Conservation (phyloP, 30 jellyfish, hydroid and myxozoan genomes). For the Aurelia coerulea region DNA sequence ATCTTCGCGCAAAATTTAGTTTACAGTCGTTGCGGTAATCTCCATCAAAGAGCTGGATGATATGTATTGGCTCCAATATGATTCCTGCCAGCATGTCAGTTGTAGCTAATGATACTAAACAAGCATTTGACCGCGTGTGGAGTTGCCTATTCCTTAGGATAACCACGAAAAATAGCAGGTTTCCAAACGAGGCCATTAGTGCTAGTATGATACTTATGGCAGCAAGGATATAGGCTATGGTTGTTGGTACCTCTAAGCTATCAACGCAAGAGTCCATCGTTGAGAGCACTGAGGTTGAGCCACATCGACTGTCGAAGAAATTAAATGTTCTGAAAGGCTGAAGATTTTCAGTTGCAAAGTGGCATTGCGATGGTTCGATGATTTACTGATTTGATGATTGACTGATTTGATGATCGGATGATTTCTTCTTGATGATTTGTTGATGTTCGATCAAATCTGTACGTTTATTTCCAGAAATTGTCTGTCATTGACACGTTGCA, state of each 20-base stretch:
- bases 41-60: slow-evolving; percentile 12
- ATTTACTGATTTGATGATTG: too few species aligned
- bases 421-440: too few species aligned
- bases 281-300: too few species aligned
- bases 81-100: slow-evolving; percentile 59
- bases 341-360: too few species aligned
- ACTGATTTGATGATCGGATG: too few species aligned
- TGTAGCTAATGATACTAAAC: slow-evolving; percentile 47
- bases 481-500: too few species aligned
- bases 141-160: background rate
- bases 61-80: slow-evolving; percentile 28
- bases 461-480: too few species aligned
- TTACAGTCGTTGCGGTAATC: slow-evolving; percentile 23
- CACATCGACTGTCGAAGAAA: too few species aligned
- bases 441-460: too few species aligned
- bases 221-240: slow-evolving; percentile 18
- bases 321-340: too few species aligned
- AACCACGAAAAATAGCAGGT: slow-evolving; percentile 31
- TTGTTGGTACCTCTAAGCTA: background rate
- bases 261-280: background rate
- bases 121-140: slow-evolving; percentile 21
- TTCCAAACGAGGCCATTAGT: slow-evolving; percentile 24
- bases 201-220: slow-evolving; percentile 9
- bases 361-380: too few species aligned
- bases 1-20: slow-evolving; percentile 21